Evolutionary conservation across 2,888 invertebrate species (phyloP), one percentile per base, ranked within the genome.

Genomic region (Orthosia incerta): DNA sequence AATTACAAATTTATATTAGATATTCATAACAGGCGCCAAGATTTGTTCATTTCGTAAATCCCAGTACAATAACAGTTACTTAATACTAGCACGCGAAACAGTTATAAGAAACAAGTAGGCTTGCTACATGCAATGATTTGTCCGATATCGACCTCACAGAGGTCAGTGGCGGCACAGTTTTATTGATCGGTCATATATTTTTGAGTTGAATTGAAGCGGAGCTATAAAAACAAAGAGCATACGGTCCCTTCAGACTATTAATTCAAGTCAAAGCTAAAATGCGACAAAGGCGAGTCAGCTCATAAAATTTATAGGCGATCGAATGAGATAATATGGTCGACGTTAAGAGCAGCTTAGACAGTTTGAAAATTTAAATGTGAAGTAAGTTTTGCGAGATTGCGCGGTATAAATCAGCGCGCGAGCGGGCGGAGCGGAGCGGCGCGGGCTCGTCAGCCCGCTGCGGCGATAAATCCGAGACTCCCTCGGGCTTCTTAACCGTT

Each of bases 311-410:
- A 96, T 96, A 93, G 96, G 93, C 96, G 96, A 96, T 96, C 94
- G 96, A 95, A 95, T 95, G 95, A 96, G 96, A 96, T 96, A 96
- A 96, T 96, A 96, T 96, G 95, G 96, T 95, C 93, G 95, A 94
- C 95, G 94, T 96, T 95, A 96, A 95, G 95, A 95, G 93, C 94
- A 95, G 95, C 95, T 96, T 96, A 96, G 96, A 96, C 96, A 96
- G 96, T 96, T 96, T 92, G 96, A 90, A 96, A 96, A 96, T 96
- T 96, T 96, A 96, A 96, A 96, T 96, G 96, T 96, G 96, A 96
- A 96, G 96, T 96, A 96, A 96, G 96, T 96, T 96, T 96, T 96
- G 96, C 94, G 94, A 96, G 96, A 96, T 96, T 96, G 95, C 93
- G 94, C 94, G 91, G 94, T 92, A 96, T 96, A 96, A 96, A 96